Evolutionary conservation across 2,797 vertebrate species (phyloP), one percentile per base, ranked within the genome.

Genomic region (Gymnopithys bicolor): DNA sequence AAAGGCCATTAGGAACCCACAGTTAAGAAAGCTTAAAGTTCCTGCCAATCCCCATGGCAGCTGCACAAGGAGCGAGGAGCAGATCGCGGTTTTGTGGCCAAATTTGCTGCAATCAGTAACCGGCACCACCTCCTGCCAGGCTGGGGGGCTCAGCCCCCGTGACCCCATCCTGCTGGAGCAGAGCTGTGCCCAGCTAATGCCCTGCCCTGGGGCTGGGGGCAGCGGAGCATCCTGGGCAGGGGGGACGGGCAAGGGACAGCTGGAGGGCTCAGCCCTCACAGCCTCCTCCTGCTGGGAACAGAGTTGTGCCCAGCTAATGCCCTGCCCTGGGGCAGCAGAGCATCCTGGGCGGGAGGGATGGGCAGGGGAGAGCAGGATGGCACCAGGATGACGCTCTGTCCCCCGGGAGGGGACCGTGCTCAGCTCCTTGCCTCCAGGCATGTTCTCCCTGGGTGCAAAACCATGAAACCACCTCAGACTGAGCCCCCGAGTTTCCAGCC

Each of bases 1-100:
- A 93, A 96, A 93, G 84, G 63, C 93, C 86, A 93, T 94, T 90
- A 96, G 88, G 52, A 95, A 58, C 69, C 76, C 77, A 23, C 23
- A 46, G 80, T 83, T 84, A 96, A 90, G 95, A 90, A 96, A 94
- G 55, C 94, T 79, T 13, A 1, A 92, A 75, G 80, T 79, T 81
- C 74, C 86, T 94, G 95, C 94, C 90, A 90, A 94, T 69, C 90
- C 74, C 90, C 75, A 39, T 5, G 70, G 89, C 90, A 95, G 92
- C 90, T 88, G 89, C 70, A 27, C 0, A 0, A 58, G 27, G 46
- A 88, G 56, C 0, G 7, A 80, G 87, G 55, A 80, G 68, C 22
- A 2, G 48, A 83, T 58, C 13, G 0, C 0, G 2, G n/a, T 24
- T 76, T 45, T 41, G 7, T 10, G 79, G 85, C 92, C 92, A 95